phyloP scores from a whole-genome alignment of 2,888 invertebrate species.

The Herminia tarsipennalis region DNA sequence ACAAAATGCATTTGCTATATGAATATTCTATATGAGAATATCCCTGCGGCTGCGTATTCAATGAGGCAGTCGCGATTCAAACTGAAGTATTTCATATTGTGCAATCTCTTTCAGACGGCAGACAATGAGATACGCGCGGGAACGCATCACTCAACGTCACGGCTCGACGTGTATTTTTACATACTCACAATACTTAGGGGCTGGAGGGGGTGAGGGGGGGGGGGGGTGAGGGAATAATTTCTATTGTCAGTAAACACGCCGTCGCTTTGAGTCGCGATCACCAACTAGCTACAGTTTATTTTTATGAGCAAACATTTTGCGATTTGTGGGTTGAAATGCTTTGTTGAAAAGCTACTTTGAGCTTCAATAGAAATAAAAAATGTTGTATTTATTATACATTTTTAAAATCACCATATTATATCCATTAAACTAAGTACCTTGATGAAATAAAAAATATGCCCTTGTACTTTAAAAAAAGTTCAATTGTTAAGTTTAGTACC shows the following conservation, averaged over 20 bases:
- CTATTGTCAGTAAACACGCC: constrained; percentile 75
- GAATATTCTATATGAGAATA: constrained; percentile 70
- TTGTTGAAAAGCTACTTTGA: background rate
- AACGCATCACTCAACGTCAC: constrained; percentile 84
- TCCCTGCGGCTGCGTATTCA: constrained; percentile 63
- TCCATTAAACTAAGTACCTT: too few relatives aligned
- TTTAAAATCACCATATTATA: too few relatives aligned
- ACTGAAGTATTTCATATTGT: constrained; percentile 81
- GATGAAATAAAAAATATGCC: too few relatives aligned
- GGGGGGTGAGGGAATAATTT: constrained; percentile 80
- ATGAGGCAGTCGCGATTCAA: constrained; percentile 72
- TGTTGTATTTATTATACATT: too few relatives aligned
- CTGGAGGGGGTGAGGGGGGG: too few relatives aligned
- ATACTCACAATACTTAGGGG: constrained; percentile 76
- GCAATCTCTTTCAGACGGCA: constrained; percentile 78
- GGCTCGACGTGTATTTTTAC: constrained; percentile 76
- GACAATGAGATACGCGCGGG: constrained; percentile 66
- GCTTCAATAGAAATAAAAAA: too few relatives aligned
- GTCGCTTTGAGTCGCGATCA: constrained; percentile 62
- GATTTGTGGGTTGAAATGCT: constrained; percentile 7
- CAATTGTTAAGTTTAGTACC: too few relatives aligned
- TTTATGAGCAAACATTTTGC: constrained; percentile 20
- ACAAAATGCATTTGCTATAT: constrained; percentile 55
- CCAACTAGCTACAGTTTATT: constrained; percentile 58
- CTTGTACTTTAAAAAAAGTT: too few relatives aligned